phyloP scores from a whole-genome alignment of 2,797 vertebrate genomes.

The Pogonophryne albipinna region DNA sequence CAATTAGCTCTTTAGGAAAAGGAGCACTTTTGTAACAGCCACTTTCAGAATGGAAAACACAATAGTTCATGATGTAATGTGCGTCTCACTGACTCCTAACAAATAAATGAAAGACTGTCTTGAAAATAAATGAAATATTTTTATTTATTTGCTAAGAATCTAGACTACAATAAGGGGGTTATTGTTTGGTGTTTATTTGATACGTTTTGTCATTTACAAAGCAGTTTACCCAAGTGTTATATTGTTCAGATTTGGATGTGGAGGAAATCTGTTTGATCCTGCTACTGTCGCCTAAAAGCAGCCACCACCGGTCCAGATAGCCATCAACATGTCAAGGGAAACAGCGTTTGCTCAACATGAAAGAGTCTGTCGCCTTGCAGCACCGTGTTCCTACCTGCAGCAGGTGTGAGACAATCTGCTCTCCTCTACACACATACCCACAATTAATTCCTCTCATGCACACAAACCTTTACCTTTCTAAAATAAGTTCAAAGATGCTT shows the following conservation, averaged over 20 bases:
- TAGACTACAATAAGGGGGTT: neutral
- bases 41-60: constrained; percentile 39
- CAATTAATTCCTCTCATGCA: neutral
- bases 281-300: constrained; percentile 29
- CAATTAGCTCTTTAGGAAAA: constrained; percentile 63
- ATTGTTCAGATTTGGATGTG: constrained; percentile 11
- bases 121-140: constrained; percentile 11
- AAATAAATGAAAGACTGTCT: constrained; percentile 12
- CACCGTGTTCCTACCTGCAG: constrained; percentile 23
- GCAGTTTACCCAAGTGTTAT: constrained; percentile 12
- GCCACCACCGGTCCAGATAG: constrained; percentile 43
- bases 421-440: neutral
- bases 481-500: constrained; percentile 11
- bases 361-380: constrained; percentile 29
- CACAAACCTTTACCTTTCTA: neutral
- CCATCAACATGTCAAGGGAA: constrained; percentile 39
- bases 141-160: neutral
- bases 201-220: constrained; percentile 12
- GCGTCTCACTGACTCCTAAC: constrained; percentile 18
- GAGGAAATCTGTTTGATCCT: constrained; percentile 33
- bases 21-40: constrained; percentile 31
- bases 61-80: constrained; percentile 33
- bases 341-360: constrained; percentile 48
- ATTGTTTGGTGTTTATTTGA: constrained; percentile 9
- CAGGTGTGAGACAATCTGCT: constrained; percentile 33